These are phyloP conservation scores for Tetrapedia diversipes DNA, from an alignment of 2,888 invertebrate species.

Conservation along the genomic window DNA sequence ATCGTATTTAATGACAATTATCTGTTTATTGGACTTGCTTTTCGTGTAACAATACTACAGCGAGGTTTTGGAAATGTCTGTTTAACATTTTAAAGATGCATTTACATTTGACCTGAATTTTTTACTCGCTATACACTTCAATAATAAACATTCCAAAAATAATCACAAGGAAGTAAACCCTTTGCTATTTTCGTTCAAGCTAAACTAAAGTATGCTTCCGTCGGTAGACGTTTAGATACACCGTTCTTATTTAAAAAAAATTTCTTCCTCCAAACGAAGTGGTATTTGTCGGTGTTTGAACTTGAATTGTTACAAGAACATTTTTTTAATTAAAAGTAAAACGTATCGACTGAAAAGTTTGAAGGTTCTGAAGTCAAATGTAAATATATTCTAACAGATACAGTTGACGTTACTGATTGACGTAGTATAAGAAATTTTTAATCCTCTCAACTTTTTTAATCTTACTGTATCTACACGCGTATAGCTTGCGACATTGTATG, in stretches of 20 bases:
- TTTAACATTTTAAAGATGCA: not conserved
- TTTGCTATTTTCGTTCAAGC: too few species aligned
- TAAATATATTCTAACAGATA: conserved; percentile 24
- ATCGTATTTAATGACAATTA: conserved; percentile 13
- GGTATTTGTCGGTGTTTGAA: too few species aligned
- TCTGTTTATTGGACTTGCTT: conserved; percentile 11
- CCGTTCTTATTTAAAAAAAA: too few species aligned
- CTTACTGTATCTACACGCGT: conserved; percentile 29
- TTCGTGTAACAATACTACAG: conserved; percentile 1
- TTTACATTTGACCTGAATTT: conserved; percentile 11
- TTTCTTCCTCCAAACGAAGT: too few species aligned
- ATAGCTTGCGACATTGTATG: conserved; percentile 32
- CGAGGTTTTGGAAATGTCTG: conserved; percentile 18
- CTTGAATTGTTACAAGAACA: too few species aligned
- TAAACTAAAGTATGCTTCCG: too few species aligned
- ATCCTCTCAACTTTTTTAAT: conserved; percentile 35
- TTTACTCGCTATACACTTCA: not conserved
- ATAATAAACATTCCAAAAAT: not conserved
- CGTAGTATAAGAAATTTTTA: conserved; percentile 19
- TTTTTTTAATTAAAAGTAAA: not conserved
- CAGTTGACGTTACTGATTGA: conserved; percentile 15
- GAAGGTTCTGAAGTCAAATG: conserved; percentile 4
- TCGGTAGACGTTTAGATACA: too few species aligned
- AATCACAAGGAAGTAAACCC: not conserved
- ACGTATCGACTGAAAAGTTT: not conserved